Percentiles rank a stretch among this genome's conserved stretches.
Conservation (phyloP, 1,140 invertebrate species). For the Linepithema humile region DNA sequence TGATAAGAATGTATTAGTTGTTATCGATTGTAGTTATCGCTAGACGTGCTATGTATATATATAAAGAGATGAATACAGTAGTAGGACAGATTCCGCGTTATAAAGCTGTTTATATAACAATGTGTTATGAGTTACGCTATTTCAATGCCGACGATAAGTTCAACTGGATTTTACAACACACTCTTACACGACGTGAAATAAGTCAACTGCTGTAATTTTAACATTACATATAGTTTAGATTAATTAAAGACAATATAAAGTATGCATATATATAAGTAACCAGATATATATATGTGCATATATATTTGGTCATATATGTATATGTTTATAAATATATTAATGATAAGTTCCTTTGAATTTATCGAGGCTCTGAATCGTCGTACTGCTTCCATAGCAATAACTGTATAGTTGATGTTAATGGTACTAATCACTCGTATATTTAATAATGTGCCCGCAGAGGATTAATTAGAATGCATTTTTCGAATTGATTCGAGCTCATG, state of each 20-base stretch:
- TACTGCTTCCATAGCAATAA: conserved; percentile 84
- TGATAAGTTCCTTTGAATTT: conserved; percentile 78
- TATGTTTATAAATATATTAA: background rate
- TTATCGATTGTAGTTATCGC: conserved; percentile 79
- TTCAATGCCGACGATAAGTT: conserved; percentile 78
- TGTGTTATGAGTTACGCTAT: conserved; percentile 79
- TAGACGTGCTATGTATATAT: conserved; percentile 83
- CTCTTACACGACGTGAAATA: conserved; percentile 32
- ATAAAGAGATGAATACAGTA: conserved; percentile 78
- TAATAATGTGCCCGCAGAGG: conserved; percentile 61
- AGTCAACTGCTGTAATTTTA: conserved; percentile 72
- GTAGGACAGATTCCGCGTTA: conserved; percentile 75
- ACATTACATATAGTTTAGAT: conserved; percentile 73
- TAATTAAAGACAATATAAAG: conserved; percentile 77
- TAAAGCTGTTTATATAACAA: conserved; percentile 77
- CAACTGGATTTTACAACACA: conserved; percentile 72
- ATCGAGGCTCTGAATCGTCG: conserved; percentile 77
- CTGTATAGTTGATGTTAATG: conserved; percentile 82
- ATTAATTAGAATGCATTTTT: conserved; percentile 76
- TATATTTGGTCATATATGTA: conserved; percentile 21
- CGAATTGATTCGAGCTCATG: conserved; percentile 77
- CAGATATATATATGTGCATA: conserved; percentile 16
- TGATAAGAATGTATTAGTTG: conserved; percentile 70
- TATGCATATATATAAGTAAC: conserved; percentile 30
- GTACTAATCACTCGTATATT: conserved; percentile 77